These are phyloP conservation scores for Aphidius gifuensis DNA, from an alignment of 1,140 invertebrate species.

Conservation along the genomic window DNA sequence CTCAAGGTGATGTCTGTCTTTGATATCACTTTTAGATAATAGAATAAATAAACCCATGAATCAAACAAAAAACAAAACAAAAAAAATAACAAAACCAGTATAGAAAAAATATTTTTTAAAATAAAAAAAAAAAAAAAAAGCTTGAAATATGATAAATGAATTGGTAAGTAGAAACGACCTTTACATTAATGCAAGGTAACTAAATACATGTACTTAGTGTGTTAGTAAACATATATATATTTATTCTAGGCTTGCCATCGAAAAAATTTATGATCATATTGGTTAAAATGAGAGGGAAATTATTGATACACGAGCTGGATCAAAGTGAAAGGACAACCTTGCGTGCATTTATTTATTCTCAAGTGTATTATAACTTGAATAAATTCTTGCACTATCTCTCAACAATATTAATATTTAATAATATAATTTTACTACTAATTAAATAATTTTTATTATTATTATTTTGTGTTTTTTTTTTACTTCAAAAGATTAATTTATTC, in stretches of 20 bases:
- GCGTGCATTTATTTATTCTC: conserved; percentile 32
- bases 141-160: conserved; percentile 7
- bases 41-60: too few relatives aligned
- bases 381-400: conserved; percentile 16
- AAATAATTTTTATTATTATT: too few relatives aligned
- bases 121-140: too few relatives aligned
- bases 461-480: too few relatives aligned
- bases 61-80: too few relatives aligned
- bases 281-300: conserved; percentile 24
- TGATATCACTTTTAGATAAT: too few relatives aligned
- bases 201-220: conserved; percentile 20
- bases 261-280: conserved; percentile 44
- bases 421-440: too few relatives aligned
- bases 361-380: conserved; percentile 21
- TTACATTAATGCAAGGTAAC: conserved; percentile 37
- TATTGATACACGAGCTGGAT: conserved; percentile 35
- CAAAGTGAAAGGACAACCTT: conserved; percentile 54
- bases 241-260: conserved; percentile 32
- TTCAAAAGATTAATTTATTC: too few relatives aligned
- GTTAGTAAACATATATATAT: conserved; percentile 17
- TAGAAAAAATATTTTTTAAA: not conserved
- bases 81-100: not conserved
- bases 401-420: conserved; percentile 8
- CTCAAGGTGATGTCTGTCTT: too few relatives aligned
- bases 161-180: conserved; percentile 37